Percentiles rank a stretch among this genome's conserved stretches.
Evolutionary conservation across 1,140 invertebrate genomes (phyloP).

Genomic region (Cardiocondyla obscurior): DNA sequence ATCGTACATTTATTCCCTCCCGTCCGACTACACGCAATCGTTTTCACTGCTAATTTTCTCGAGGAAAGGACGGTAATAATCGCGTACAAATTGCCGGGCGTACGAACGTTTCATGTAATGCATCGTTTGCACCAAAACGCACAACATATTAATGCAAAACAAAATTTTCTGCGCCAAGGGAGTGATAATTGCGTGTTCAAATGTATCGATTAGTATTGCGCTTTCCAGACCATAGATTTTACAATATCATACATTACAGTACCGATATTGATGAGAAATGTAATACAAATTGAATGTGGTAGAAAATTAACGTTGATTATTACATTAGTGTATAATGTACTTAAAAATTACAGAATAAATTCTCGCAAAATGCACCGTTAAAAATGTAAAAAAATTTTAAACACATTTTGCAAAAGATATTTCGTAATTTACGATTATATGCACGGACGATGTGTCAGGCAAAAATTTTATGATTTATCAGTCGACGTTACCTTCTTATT

Average conservation of each 20-base stretch:
- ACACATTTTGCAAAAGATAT: not conserved
- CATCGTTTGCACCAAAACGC: too few relatives aligned
- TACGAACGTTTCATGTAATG: not conserved
- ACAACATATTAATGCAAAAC: not conserved
- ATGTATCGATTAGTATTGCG: slow-evolving; percentile 12
- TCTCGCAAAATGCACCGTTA: not conserved
- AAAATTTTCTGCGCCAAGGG: slow-evolving; percentile 2
- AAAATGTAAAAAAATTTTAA: not conserved
- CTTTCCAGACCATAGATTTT: not conserved
- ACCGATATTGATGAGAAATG: not conserved
- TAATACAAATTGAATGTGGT: not conserved
- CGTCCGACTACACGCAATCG: not conserved
- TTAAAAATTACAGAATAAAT: slow-evolving; percentile 11
- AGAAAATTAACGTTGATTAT: not conserved
- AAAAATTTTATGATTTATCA: slow-evolving; percentile 3
- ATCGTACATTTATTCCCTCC: slow-evolving; percentile 35
- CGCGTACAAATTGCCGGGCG: not conserved
- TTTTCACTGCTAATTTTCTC: not conserved
- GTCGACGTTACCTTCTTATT: not conserved
- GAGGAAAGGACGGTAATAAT: not conserved
- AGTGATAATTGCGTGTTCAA: slow-evolving; percentile 11
- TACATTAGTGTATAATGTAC: not conserved
- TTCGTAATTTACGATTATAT: not conserved
- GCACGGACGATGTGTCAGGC: not conserved
- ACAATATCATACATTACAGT: not conserved